A percentile compares a stretch with the other conserved stretches of the same genome.
Conservation (phyloP, 23 tunicate genomes). For the Halocynthia aurantium region DNA sequence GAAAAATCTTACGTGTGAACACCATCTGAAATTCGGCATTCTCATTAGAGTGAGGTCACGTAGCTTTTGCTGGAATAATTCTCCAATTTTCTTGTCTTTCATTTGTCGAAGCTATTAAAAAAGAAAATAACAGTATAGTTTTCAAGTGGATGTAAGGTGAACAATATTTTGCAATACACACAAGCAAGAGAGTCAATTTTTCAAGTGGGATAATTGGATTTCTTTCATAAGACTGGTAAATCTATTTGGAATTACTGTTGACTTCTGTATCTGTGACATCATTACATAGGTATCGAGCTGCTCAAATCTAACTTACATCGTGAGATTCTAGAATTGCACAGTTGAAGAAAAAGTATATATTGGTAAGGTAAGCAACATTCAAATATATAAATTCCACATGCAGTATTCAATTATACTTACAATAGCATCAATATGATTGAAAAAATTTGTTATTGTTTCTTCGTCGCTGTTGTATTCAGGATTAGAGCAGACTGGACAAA, state of each 20-base stretch:
- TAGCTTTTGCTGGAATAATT: slow-evolving; percentile 48
- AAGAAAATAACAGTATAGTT: no score
- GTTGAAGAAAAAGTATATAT: no score
- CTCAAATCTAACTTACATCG: no score
- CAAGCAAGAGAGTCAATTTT: no score
- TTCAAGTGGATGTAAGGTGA: no score
- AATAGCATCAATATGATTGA: slow-evolving; percentile 47
- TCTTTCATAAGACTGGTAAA: no score
- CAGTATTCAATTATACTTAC: slow-evolving; percentile 10
- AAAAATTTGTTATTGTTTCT: slow-evolving; percentile 44
- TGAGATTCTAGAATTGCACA: no score
- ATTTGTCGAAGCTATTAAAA: slow-evolving; percentile 15
- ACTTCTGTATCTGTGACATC: no score
- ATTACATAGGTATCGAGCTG: no score
- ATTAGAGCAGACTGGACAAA: slow-evolving; percentile 66
- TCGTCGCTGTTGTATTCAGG: slow-evolving; percentile 66
- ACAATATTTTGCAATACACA: no score
- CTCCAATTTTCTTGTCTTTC: slow-evolving; percentile 29
- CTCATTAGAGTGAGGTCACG: slow-evolving; percentile 58
- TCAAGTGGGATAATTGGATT: no score
- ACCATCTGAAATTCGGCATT: slow-evolving; percentile 91
- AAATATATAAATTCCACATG: neutral
- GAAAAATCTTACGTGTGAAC: slow-evolving; percentile 32
- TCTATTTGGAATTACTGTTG: no score
- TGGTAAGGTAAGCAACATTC: neutral